phyloP scores from a whole-genome alignment of 37 sponge, comb jelly and placozoan species.

The Haliclona indistincta region DNA sequence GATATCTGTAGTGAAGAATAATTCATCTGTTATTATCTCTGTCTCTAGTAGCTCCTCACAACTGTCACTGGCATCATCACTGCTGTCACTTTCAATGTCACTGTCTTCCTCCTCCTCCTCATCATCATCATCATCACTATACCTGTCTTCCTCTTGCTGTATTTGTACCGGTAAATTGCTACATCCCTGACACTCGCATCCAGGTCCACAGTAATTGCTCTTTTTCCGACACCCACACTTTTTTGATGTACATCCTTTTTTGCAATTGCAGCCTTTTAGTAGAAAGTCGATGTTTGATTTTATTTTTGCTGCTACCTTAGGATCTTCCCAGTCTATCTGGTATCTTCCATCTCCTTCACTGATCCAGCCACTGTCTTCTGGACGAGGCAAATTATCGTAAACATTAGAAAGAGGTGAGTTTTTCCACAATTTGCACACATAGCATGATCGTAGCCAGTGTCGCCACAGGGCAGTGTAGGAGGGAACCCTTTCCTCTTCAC shows the following conservation, averaged over 20 bases:
- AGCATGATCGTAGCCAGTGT: constrained; percentile 23
- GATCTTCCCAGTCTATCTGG: constrained; percentile 25
- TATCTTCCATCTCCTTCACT: background rate
- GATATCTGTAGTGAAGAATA: no score
- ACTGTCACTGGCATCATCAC: no score
- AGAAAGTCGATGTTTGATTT: background rate
- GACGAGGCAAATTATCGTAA: background rate
- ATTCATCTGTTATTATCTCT: no score
- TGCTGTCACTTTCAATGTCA: no score
- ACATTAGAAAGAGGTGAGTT: background rate
- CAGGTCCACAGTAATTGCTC: constrained; percentile 18
- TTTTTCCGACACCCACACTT: constrained; percentile 34
- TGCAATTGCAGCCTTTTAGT: constrained; percentile 25
- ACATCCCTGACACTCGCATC: constrained; percentile 34
- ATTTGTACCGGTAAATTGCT: no score
- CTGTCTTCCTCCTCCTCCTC: no score
- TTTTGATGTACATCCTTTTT: constrained; percentile 7
- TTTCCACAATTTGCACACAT: constrained; percentile 2
- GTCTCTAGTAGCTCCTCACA: no score
- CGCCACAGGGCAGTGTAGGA: constrained; percentile 9
- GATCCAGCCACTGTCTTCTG: constrained; percentile 21
- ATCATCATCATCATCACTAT: no score
- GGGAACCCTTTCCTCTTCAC: constrained; percentile 16
- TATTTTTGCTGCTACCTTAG: background rate
- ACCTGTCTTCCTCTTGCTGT: no score